Base-by-base conservation (phyloP, 2,888 invertebrate species). In the Hydriomena furcata region DNA sequence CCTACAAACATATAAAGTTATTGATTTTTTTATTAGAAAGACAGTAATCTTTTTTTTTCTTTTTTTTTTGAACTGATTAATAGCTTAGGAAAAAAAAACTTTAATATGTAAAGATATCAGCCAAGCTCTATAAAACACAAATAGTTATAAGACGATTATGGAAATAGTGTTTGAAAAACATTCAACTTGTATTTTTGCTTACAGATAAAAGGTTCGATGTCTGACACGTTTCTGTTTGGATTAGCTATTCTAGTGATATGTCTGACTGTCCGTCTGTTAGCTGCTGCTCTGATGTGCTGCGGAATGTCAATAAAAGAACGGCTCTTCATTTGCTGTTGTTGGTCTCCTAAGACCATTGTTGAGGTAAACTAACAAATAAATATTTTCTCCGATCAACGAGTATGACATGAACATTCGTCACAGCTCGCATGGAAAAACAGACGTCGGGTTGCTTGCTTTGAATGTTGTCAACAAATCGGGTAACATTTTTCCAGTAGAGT, bases 341-440 rank as follows among this genome's bases (percentile, higher is more conserved):
- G 94, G 94, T 81, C 93, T 28, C 94, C 94, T 0, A 94, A 94
- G 69, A 93, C 94, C 25, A 94, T 94, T 45, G 94, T 94, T 0
- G 94, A 94, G 92, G 94, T 47, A 12, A 47, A 34, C 13, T 12
- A 12, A 27, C 23, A 20, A 32, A 5, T 12, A 27, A n/a, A 1
- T 27, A 10, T 17, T 17, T 17, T 17, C 17, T 4, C 2, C 4
- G 17, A n/a, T 7, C 24, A 24, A 4, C 13, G 20, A 8, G 10
- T 7, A 34, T 34, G 31, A 7, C 8, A 11, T 28, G 11, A 11
- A 10, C 2, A 27, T 27, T 27, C n/a, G n/a, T n/a, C n/a, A n/a
- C n/a, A n/a, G n/a, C n/a, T n/a, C n/a, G n/a, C n/a, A n/a, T n/a
- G n/a, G n/a, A n/a, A n/a, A n/a, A n/a, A n/a, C n/a, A n/a, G 17